Evolutionary conservation across 2,888 invertebrate species (phyloP).

Genomic region (Ariolimax columbianus): DNA sequence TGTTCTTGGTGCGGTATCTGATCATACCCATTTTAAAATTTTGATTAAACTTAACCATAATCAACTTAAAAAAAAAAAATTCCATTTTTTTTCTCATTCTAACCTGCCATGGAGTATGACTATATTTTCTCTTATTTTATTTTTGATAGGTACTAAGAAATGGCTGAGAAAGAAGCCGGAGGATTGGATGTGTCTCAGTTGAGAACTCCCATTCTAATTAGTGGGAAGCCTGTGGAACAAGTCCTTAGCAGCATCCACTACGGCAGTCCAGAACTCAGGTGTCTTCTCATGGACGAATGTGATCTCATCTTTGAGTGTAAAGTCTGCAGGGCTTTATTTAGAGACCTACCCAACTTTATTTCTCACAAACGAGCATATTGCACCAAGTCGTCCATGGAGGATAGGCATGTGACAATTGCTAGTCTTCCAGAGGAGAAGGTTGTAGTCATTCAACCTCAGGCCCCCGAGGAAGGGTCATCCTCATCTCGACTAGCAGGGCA

Average conservation of each 20-base stretch:
- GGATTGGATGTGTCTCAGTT: constrained; percentile 67
- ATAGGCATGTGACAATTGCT: constrained; percentile 62
- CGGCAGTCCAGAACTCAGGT: constrained; percentile 86
- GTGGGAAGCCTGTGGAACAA: constrained; percentile 78
- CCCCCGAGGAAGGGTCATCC: constrained; percentile 55
- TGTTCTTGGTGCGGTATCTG: too few relatives aligned
- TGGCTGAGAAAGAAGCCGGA: constrained; percentile 15
- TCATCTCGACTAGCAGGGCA: neutral
- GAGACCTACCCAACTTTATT: constrained; percentile 91
- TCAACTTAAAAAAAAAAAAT: too few relatives aligned
- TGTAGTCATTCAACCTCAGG: constrained; percentile 66
- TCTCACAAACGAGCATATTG: constrained; percentile 93
- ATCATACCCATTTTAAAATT: too few relatives aligned
- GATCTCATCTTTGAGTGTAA: constrained; percentile 93
- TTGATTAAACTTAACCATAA: too few relatives aligned
- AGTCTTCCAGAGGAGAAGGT: constrained; percentile 79
- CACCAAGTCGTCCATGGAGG: constrained; percentile 69
- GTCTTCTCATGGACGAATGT: constrained; percentile 89
- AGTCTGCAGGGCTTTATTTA: constrained; percentile 90
- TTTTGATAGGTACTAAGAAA: neutral
- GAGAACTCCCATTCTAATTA: constrained; percentile 65
- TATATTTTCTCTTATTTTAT: neutral
- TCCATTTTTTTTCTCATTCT: too few relatives aligned
- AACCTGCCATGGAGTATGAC: too few relatives aligned
- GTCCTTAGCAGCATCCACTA: constrained; percentile 86